These are phyloP conservation scores for Campaea margaritaria DNA, from an alignment of 2,888 invertebrate genomes.

Conservation along the genomic window DNA sequence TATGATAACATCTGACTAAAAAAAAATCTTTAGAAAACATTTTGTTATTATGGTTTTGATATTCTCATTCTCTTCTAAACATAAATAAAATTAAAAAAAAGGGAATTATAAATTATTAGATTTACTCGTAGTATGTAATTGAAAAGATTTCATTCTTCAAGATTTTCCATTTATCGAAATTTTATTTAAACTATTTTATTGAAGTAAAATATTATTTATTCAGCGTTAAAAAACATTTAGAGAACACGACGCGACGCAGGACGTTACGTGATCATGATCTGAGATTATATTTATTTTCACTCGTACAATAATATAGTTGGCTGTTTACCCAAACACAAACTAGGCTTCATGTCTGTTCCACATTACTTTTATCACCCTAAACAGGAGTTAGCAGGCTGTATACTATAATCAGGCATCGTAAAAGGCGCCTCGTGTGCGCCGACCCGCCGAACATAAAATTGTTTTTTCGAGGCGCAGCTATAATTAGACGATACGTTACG, in stretches of 20 bases:
- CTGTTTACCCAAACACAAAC: constrained; percentile 39
- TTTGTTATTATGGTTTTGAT: no score
- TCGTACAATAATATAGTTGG: constrained; percentile 33
- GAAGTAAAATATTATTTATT: no score
- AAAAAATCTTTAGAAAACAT: no score
- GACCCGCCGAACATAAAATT: constrained; percentile 77
- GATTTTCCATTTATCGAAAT: no score
- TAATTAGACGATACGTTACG: constrained; percentile 84
- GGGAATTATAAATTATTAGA: no score
- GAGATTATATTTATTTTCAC: constrained; percentile 25
- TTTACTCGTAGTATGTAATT: no score
- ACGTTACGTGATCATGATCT: neutral
- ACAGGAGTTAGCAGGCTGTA: constrained; percentile 46
- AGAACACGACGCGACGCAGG: no score
- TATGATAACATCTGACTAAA: no score
- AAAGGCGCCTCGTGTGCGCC: constrained; percentile 70
- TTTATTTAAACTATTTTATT: no score
- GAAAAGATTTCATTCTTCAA: no score
- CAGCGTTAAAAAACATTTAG: neutral
- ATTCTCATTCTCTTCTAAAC: no score
- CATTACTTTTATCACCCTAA: constrained; percentile 47
- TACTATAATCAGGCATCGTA: constrained; percentile 57
- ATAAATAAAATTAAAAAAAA: no score
- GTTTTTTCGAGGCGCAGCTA: constrained; percentile 83
- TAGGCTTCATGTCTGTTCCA: constrained; percentile 44